Percentiles rank a stretch among this genome's conserved stretches.
Evolutionary conservation across 2,888 invertebrate species (phyloP).

Genomic region (Xestia ashworthii): DNA sequence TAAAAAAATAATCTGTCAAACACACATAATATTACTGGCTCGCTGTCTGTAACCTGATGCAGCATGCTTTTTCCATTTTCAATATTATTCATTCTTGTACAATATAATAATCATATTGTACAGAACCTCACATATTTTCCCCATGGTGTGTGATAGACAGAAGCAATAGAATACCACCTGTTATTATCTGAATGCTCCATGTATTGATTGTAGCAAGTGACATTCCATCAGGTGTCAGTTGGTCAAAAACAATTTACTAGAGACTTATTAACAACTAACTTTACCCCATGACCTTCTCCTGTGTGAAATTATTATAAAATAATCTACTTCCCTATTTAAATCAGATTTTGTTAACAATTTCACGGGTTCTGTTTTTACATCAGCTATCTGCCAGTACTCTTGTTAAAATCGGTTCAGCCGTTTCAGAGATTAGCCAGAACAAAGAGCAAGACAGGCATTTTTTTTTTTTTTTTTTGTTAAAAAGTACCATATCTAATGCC

Average conservation of each 20-base stretch:
- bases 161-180: not conserved
- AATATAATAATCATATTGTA: not conserved
- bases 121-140: not conserved
- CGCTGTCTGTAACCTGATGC: not conserved
- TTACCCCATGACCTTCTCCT: not conserved
- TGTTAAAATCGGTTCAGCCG: no score
- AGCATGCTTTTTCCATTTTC: not conserved
- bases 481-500: no score
- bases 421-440: not conserved
- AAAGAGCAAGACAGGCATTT: not conserved
- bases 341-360: not conserved
- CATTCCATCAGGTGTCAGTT: not conserved
- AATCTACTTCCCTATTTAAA: not conserved
- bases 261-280: not conserved
- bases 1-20: not conserved
- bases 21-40: not conserved
- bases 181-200: not conserved
- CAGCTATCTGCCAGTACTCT: no score
- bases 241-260: not conserved
- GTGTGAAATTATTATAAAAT: not conserved
- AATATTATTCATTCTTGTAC: not conserved
- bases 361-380: not conserved
- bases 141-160: not conserved
- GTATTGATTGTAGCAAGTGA: not conserved
- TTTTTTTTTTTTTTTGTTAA: no score